Evolutionary conservation across 2,888 invertebrate species (phyloP).

Genomic region (Lordiphosa andalusiaca): DNA sequence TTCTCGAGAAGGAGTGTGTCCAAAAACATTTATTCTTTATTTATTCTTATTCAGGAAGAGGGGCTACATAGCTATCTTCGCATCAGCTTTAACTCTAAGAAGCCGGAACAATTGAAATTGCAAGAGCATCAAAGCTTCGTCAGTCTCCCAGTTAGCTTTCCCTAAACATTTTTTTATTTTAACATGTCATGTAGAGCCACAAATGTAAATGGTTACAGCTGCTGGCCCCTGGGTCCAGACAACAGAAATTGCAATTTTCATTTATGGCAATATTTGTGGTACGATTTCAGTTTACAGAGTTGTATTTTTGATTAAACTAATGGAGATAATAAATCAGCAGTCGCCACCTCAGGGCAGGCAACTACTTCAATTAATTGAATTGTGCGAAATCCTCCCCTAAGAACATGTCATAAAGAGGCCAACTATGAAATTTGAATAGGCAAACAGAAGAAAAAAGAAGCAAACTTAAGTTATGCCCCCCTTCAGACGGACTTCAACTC

Average conservation of each 20-base stretch:
- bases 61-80: too few species aligned
- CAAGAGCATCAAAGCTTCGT: too few species aligned
- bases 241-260: constrained; percentile 33
- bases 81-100: too few species aligned
- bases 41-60: too few species aligned
- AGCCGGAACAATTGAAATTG: too few species aligned
- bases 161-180: not conserved
- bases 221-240: constrained; percentile 19
- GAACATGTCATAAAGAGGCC: constrained; percentile 7
- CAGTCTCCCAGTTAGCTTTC: too few species aligned
- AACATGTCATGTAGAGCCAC: constrained; percentile 16
- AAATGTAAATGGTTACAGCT: constrained; percentile 31
- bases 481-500: constrained; percentile 5
- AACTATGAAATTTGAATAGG: constrained; percentile 31
- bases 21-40: too few species aligned
- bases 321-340: constrained; percentile 54
- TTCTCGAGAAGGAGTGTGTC: too few species aligned
- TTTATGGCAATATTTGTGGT: constrained; percentile 31
- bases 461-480: constrained; percentile 30
- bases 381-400: constrained; percentile 21
- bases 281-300: constrained; percentile 27
- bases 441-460: constrained; percentile 6
- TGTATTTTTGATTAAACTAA: constrained; percentile 59
- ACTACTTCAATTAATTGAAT: constrained; percentile 55
- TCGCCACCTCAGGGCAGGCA: constrained; percentile 13